phyloP scores from a whole-genome alignment of 2,888 invertebrate genomes.

The Tortrix viridana region DNA sequence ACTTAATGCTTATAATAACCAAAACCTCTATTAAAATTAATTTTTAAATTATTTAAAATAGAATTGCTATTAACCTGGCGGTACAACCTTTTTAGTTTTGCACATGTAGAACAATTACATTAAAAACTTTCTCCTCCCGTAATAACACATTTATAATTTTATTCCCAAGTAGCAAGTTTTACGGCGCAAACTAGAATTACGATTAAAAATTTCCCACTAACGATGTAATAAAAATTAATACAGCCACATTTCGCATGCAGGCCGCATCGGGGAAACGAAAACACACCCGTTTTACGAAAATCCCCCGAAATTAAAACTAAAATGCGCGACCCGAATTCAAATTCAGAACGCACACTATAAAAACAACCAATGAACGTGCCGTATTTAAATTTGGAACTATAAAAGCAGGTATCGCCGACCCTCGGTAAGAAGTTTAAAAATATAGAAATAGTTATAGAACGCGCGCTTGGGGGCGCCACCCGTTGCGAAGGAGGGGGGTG shows the following conservation, averaged over 20 bases:
- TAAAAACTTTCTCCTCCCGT: slow-evolving; percentile 6
- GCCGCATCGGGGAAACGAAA: slow-evolving; percentile 58
- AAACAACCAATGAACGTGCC: slow-evolving; percentile 69
- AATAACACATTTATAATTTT: slow-evolving; percentile 24
- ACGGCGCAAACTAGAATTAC: slow-evolving; percentile 24
- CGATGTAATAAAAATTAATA: slow-evolving; percentile 38
- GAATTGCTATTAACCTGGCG: too few species aligned
- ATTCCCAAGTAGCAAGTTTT: slow-evolving; percentile 18
- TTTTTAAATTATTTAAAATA: too few species aligned
- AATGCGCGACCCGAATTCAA: slow-evolving; percentile 78
- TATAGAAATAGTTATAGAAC: slow-evolving; percentile 78
- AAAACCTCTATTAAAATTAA: too few species aligned
- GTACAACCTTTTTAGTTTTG: neutral
- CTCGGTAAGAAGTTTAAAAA: slow-evolving; percentile 81
- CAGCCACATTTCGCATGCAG: slow-evolving; percentile 48
- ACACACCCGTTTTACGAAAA: slow-evolving; percentile 51
- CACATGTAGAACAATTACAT: neutral
- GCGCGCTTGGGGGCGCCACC: slow-evolving; percentile 52
- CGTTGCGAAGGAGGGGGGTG: slow-evolving; percentile 55
- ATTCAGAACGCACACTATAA: slow-evolving; percentile 67
- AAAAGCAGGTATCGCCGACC: slow-evolving; percentile 79
- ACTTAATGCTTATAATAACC: too few species aligned
- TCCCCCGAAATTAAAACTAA: slow-evolving; percentile 80
- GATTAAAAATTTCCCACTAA: slow-evolving; percentile 34
- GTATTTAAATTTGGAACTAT: slow-evolving; percentile 70